Percentiles rank a stretch among this genome's conserved stretches.
Evolutionary conservation across 2,888 invertebrate genomes (phyloP).

Genomic region (Hoplodrina blanda): DNA sequence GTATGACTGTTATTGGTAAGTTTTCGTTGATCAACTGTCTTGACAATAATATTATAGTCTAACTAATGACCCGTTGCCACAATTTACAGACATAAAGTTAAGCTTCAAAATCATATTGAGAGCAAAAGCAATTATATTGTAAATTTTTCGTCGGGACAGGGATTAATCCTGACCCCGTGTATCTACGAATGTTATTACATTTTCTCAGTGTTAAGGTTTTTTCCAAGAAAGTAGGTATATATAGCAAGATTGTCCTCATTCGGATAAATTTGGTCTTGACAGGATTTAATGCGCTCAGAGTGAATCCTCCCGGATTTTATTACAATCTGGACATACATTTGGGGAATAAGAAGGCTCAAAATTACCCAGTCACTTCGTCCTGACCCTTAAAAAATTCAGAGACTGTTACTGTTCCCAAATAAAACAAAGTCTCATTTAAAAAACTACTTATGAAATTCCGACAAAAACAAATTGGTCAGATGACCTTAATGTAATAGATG

Average conservation of each 20-base stretch:
- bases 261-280: constrained; percentile 24
- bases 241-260: constrained; percentile 31
- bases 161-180: constrained; percentile 1
- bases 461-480: neutral
- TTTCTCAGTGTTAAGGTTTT: constrained; percentile 6
- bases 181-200: constrained; percentile 10
- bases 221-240: constrained; percentile 14
- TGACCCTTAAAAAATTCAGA: neutral
- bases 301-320: constrained; percentile 36
- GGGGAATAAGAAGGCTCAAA: constrained; percentile 4
- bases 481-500: neutral
- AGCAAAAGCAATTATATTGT: neutral
- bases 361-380: neutral
- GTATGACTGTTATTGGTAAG: constrained; percentile 96
- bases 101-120: neutral
- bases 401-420: neutral
- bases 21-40: neutral
- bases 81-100: neutral
- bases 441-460: neutral
- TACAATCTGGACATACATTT: constrained; percentile 30
- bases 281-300: constrained; percentile 37
- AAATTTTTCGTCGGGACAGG: neutral
- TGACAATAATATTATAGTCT: too few relatives aligned
- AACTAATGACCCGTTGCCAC: too few relatives aligned
- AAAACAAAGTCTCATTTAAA: neutral